Conservation (phyloP, 1,140 invertebrate species). For the Eriocheir sinensis region DNA sequence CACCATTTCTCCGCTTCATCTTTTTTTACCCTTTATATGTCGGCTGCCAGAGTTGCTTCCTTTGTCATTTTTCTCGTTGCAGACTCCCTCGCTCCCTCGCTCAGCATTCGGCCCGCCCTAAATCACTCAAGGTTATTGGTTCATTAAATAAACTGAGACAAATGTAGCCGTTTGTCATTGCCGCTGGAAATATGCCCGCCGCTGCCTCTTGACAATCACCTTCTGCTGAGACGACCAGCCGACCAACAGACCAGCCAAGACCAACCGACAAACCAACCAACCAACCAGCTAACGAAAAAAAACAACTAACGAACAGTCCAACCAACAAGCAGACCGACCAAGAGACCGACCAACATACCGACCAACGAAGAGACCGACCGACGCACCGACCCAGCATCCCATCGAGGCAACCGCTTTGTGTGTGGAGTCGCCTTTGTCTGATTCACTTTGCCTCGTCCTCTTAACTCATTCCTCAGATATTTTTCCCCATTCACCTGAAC, state of each 20-base stretch:
- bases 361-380: too few species aligned
- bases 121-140: slow-evolving; percentile 24
- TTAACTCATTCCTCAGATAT: too few species aligned
- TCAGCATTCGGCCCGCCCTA: not conserved
- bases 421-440: not conserved
- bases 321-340: too few species aligned
- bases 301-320: too few species aligned
- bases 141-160: slow-evolving; percentile 26
- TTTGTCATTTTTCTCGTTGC: not conserved
- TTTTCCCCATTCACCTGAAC: too few species aligned
- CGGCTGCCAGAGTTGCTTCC: not conserved
- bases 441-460: not conserved
- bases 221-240: slow-evolving; percentile 2
- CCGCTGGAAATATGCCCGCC: not conserved
- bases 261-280: too few species aligned
- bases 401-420: not conserved
- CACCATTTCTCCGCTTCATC: not conserved
- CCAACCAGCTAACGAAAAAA: too few species aligned
- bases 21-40: slow-evolving; percentile 9
- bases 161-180: slow-evolving; percentile 15
- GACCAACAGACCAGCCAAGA: too few species aligned
- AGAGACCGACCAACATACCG: too few species aligned
- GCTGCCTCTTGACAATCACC: not conserved
- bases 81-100: too few species aligned
- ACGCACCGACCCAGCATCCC: not conserved